Evolutionary conservation across 2,888 invertebrate species (phyloP).

Genomic region (Caradrina kadenii): DNA sequence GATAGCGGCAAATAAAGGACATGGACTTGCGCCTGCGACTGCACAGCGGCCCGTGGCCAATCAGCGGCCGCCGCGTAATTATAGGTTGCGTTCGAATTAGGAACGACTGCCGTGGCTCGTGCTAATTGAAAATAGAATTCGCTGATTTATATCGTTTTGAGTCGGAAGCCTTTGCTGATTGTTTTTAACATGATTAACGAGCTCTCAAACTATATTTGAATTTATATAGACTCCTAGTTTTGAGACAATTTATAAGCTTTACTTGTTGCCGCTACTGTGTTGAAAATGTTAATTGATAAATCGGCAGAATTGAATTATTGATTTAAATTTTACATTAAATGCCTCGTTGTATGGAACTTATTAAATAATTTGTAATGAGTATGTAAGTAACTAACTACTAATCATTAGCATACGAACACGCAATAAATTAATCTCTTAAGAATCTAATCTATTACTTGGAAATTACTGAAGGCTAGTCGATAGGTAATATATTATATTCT

Average conservation of each 20-base stretch:
- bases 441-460: conserved; percentile 42
- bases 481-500: conserved; percentile 8
- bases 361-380: conserved; percentile 37
- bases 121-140: conserved; percentile 87
- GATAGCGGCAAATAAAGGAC: conserved; percentile 77
- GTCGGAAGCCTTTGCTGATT: conserved; percentile 78
- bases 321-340: conserved; percentile 24
- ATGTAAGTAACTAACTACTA: conserved; percentile 7
- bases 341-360: conserved; percentile 19
- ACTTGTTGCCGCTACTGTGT: conserved; percentile 54
- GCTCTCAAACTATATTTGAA: conserved; percentile 66
- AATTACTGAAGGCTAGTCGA: conserved; percentile 32
- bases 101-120: conserved; percentile 81
- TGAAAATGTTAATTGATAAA: conserved; percentile 56
- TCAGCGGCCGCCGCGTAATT: conserved; percentile 83
- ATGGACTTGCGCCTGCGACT: conserved; percentile 74
- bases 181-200: conserved; percentile 75
- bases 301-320: conserved; percentile 25
- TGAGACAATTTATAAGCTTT: conserved; percentile 59
- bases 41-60: conserved; percentile 74
- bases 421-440: conserved; percentile 49
- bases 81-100: conserved; percentile 88
- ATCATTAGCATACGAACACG: conserved; percentile 37
- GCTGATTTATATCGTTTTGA: conserved; percentile 80
- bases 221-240: conserved; percentile 61